Evolutionary conservation across 2,797 vertebrate genomes (phyloP), one percentile per base, ranked within the genome.

Genomic region (Poeciliopsis turneri): DNA sequence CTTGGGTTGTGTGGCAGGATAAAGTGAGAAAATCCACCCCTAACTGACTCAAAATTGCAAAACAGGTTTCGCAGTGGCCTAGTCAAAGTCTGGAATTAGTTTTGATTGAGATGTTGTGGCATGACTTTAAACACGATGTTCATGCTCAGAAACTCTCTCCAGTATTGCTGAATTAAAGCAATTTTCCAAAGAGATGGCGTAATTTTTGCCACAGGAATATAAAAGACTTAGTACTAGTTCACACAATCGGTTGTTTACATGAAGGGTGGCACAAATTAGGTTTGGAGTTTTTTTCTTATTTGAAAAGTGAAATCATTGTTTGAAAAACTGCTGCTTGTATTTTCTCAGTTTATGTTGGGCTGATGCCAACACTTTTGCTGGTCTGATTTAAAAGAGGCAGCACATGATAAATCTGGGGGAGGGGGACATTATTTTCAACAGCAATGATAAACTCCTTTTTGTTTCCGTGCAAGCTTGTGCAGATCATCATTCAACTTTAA

Each of bases 401-500:
- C 25, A 18, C 36, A 41, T 39, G 18, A 68, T 20, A 68, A 25
- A 12, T 39, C 20, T 41, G 9, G 1, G 64, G 36, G 49, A 9
- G 20, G 18, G 18, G 20, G 20, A 23, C 11, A 18, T 68, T 11
- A 23, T 68, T 68, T 41, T 41, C 20, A 23, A 6, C 20, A 68
- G 64, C 64, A 36, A 51, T 20, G 16, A 18, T 20, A 64, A 64
- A 33, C 30, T 61, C 13, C 59, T 30, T 16, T 36, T 33, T 36
- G 36, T 64, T 64, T 64, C 30, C 8, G 16, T 36, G 57, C 5
- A 23, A 66, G 61, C 18, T 30, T 66, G 33, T 66, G 33, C 33
- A 23, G 47, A 43, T 82, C 78, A 61, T 39, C 75, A 51, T 61
- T 72, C 59, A 68, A 78, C 28, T 59, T 53, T 53, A 69, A 76